These are phyloP conservation scores for Sisor rabdophorus DNA, from an alignment of 2,113 vertebrate genomes.

Conservation along the genomic window DNA sequence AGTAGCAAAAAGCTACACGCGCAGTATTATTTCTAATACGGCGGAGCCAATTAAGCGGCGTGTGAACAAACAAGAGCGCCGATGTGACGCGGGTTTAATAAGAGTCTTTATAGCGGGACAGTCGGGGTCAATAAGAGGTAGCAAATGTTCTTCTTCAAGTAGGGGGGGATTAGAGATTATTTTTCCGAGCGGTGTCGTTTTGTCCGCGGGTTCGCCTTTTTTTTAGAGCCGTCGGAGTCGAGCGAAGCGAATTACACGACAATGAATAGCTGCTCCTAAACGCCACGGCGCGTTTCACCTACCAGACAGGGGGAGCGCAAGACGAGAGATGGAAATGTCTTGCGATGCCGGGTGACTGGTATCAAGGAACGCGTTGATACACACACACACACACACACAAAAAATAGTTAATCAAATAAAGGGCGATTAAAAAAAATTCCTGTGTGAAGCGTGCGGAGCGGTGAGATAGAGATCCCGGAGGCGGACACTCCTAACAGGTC, in stretches of 20 bases:
- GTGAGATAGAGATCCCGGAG: conserved; percentile 75
- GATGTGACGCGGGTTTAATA: conserved; percentile 73
- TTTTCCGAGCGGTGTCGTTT: conserved; percentile 74
- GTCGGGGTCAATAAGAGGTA: conserved; percentile 89
- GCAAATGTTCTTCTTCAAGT: conserved; percentile 69
- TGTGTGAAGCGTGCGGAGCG: conserved; percentile 77
- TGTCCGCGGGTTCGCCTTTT: conserved; percentile 81
- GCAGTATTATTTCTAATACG: conserved; percentile 7
- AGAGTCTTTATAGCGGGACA: conserved; percentile 77
- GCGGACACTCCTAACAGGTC: conserved; percentile 84
- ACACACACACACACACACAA: too few species aligned
- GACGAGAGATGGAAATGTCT: conserved; percentile 79
- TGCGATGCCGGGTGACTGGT: conserved; percentile 81
- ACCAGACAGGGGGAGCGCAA: conserved; percentile 91
- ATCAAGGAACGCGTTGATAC: conserved; percentile 83
- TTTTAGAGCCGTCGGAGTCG: conserved; percentile 82
- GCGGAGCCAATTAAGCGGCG: conserved; percentile 69
- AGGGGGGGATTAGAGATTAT: conserved; percentile 76
- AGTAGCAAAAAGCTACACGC: neutral
- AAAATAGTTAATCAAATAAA: conserved; percentile 63
- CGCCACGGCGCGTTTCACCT: conserved; percentile 94
- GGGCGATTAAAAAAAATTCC: conserved; percentile 56
- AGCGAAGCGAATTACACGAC: conserved; percentile 92
- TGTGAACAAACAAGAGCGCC: conserved; percentile 68
- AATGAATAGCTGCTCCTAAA: conserved; percentile 84